Percentiles rank a stretch among this genome's conserved stretches.
phyloP scores from a whole-genome alignment of 2,888 invertebrate genomes.

The Ommatoiulus sabulosus region DNA sequence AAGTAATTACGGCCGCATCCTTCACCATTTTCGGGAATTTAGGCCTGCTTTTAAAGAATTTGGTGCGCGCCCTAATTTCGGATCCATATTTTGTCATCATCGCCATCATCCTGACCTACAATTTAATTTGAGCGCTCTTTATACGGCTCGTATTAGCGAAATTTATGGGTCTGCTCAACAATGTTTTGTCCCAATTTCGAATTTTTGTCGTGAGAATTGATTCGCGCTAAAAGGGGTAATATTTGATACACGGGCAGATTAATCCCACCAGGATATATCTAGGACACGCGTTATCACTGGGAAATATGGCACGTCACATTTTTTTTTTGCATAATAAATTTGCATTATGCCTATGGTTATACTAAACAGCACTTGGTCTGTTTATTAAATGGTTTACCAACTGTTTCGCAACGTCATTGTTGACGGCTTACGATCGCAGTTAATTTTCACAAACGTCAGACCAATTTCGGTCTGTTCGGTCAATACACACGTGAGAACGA shows the following conservation, averaged over 20 bases:
- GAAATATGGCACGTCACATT: background rate
- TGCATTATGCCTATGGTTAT: background rate
- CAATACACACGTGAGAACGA: background rate
- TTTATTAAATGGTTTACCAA: background rate
- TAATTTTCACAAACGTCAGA: background rate
- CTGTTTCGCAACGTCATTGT: background rate
- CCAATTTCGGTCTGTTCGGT: background rate
- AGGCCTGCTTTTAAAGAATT: background rate
- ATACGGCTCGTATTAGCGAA: background rate
- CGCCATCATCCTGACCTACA: background rate
- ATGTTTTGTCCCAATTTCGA: background rate
- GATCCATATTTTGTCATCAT: background rate
- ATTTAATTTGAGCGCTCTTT: background rate
- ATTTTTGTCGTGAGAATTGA: conserved; percentile 1
- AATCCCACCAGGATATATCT: background rate
- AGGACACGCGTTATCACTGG: background rate
- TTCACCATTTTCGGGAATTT: background rate
- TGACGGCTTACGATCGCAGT: background rate
- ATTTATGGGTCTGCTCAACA: background rate
- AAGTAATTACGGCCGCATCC: background rate
- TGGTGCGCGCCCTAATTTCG: background rate
- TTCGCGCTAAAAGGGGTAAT: background rate
- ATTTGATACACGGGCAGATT: background rate
- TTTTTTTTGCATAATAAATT: background rate
- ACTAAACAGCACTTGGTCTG: background rate